Evolutionary conservation across 2,888 invertebrate species (phyloP), one percentile per base, ranked within the genome.

Genomic region (Athrips mouffetella): DNA sequence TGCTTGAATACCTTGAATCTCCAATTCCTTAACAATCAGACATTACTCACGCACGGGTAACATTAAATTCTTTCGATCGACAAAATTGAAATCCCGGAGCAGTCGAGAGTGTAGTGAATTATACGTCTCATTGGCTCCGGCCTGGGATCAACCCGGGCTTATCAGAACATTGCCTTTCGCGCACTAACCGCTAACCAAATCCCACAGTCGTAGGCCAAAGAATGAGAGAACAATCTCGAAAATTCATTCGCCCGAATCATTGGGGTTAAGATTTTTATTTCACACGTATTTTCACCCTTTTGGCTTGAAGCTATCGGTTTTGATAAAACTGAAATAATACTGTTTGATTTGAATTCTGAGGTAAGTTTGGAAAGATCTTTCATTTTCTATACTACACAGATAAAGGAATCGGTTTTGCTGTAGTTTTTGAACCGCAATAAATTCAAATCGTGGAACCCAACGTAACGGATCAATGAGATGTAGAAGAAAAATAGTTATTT

Each of bases 161-260:
- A 82, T 79, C 80, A 73, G 70, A 65, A 73, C 71, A 73, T 74
- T 71, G 70, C 68, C 67, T 71, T 73, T 56, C 64, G 59, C 63
- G 60, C 63, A 64, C 67, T 62, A 64, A 67, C 63, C 65, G 50
- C 53, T 54, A 60, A 66, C 53, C 56, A 60, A 65, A 65, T 61
- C 7, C 35, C 35, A 13, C 16, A 35, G 35, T n/a, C 5, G 18
- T 18, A n/a, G 35, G n/a, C 35, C 11, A 40, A 13, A 21, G 25
- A n/a, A n/a, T n/a, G n/a, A n/a, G n/a, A n/a, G n/a, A 40, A 40
- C 40, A 15, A 21, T 40, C 13, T 16, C 20, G 13, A 10, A 20
- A 39, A 23, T 40, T 23, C 25, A 11, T 10, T 40, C 25, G 25
- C 10, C 23, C 40, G 15, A 20, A 35, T 35, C 35, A 35, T 35